Base-by-base conservation (phyloP, 2,888 invertebrate genomes). In the Standfussiana lucernea region DNA sequence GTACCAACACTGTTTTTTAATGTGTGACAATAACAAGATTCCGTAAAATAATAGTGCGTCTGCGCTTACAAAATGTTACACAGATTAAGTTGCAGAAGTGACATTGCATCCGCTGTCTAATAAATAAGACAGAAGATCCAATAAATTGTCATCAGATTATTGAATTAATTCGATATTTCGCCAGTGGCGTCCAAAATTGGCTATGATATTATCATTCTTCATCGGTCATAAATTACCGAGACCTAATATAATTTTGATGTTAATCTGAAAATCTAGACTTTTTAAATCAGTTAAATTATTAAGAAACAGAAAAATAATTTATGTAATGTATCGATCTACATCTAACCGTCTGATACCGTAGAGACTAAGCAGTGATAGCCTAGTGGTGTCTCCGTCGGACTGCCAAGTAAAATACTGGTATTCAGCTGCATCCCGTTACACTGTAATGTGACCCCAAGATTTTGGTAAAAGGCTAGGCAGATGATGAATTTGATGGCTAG, bases 1-100 rank as follows among this genome's bases (percentile, higher is more conserved):
- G 24, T n/a, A 32, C 32, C 21, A 56, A 28, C 50, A 64, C 3
- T 65, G 50, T 50, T 72, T 77, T 81, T 67, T 72, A 75, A 65
- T 82, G 62, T 42, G 72, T 72, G 69, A 81, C 73, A 81, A 73
- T 71, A 86, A 69, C 65, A 73, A 80, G 71, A 69, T 86, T 76
- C 75, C 32, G 77, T 66, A 47, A 77, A 84, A 79, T 84, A 79
- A 82, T 67, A 75, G 77, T 84, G 82, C 77, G 77, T 64, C 56
- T 80, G 68, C 61, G 67, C 45, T 77, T 86, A 74, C 75, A 76
- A 75, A 81, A 83, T 75, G 64, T 85, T 62, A 5, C 75, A 85
- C 8, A 79, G 82, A 83, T 59, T 59, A 82, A 47, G 35, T 65
- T 28, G 45, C 18, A 84, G 82, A 76, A 59, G 64, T 67, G 53